Conservation (phyloP, 2,113 vertebrate genomes). For the Pelusios castaneus region DNA sequence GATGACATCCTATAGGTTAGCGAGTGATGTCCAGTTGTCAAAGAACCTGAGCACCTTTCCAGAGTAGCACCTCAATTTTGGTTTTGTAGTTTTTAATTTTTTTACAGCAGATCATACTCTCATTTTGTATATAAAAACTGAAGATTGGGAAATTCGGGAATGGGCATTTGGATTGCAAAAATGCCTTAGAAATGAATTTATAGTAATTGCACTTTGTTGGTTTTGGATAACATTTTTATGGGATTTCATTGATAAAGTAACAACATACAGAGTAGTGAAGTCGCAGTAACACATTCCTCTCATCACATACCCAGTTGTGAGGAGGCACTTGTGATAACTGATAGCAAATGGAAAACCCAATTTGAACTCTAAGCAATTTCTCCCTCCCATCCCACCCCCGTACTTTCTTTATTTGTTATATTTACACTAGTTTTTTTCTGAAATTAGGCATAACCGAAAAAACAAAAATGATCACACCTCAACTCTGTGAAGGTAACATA, state of each 20-base stretch:
- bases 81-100: neutral
- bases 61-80: neutral
- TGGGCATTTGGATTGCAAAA: conserved; percentile 34
- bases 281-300: conserved; percentile 34
- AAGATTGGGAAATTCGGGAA: neutral
- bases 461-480: conserved; percentile 39
- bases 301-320: conserved; percentile 47
- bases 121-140: neutral
- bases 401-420: conserved; percentile 61
- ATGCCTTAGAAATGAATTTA: conserved; percentile 53
- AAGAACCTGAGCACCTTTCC: rapidly evolving
- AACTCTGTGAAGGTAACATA: neutral
- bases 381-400: too few relatives aligned
- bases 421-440: conserved; percentile 25
- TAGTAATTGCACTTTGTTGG: conserved; percentile 44
- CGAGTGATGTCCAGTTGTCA: rapidly evolving
- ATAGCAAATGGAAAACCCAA: conserved; percentile 60
- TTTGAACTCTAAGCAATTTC: conserved; percentile 44
- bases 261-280: conserved; percentile 42
- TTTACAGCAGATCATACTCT: neutral
- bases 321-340: conserved; percentile 70
- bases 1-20: neutral
- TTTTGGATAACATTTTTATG: conserved; percentile 68
- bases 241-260: conserved; percentile 62
- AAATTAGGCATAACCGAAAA: neutral